Percentiles rank a stretch among this genome's conserved stretches.
These are phyloP conservation scores for Trissolcus basalis DNA, from an alignment of 1,140 invertebrate genomes.

Conservation along the genomic window DNA sequence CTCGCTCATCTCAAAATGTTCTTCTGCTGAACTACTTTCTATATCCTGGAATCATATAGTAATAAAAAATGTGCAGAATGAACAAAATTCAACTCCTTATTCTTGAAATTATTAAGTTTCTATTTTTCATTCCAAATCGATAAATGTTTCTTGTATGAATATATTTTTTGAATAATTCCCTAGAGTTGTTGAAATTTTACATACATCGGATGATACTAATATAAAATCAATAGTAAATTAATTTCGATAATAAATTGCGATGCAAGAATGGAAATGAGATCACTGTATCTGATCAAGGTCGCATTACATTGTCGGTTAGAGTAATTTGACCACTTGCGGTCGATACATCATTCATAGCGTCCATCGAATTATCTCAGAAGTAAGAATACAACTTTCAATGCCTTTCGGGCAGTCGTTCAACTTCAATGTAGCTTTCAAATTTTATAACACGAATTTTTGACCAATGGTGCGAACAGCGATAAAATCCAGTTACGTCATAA, in stretches of 20 bases:
- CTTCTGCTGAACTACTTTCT: neutral
- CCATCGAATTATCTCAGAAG: slow-evolving; percentile 9
- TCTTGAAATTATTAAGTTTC: too few species aligned
- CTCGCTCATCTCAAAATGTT: neutral
- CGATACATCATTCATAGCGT: slow-evolving; percentile 21
- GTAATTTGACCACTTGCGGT: slow-evolving; percentile 11
- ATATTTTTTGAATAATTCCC: too few species aligned
- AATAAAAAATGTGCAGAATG: too few species aligned
- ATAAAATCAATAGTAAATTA: slow-evolving; percentile 30
- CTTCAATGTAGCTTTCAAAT: slow-evolving; percentile 13
- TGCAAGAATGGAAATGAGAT: slow-evolving; percentile 23
- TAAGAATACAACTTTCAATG: neutral
- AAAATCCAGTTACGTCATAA: slow-evolving; percentile 29
- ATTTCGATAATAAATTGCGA: slow-evolving; percentile 25
- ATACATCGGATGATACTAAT: slow-evolving; percentile 11
- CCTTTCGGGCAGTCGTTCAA: slow-evolving; percentile 2
- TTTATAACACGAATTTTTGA: slow-evolving; percentile 24
- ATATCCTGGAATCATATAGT: too few species aligned
- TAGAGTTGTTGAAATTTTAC: neutral
- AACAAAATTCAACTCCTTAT: too few species aligned
- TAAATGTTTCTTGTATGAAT: too few species aligned
- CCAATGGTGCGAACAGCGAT: slow-evolving; percentile 16
- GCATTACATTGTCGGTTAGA: slow-evolving; percentile 10
- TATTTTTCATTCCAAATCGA: too few species aligned
- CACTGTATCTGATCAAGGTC: slow-evolving; percentile 17